Base-by-base conservation (phyloP, 2,888 invertebrate genomes). In the Catocala nupta region DNA sequence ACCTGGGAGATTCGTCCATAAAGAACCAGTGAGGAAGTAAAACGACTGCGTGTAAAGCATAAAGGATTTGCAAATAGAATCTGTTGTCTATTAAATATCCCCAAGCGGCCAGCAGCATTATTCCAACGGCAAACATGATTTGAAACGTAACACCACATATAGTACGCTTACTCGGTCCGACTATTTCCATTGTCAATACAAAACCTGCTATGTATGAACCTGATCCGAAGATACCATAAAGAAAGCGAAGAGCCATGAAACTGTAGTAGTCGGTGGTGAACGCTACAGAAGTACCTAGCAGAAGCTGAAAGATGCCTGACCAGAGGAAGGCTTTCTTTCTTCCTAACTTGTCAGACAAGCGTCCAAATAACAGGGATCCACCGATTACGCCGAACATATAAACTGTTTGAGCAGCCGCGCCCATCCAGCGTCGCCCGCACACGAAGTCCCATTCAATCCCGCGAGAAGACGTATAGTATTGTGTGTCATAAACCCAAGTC, bases 1-100 rank as follows among this genome's bases (percentile, higher is more conserved):
- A 98, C 68, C 98, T 95, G 0, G 98, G 97, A 39, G 98, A 98
- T 89, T 98, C 98, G 78, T 98, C 98, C 95, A 98, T 96, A 36
- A 97, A 81, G 95, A 98, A 96, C 96, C 97, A 97, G 85, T 98
- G 97, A 12, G 96, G 96, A 59, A 98, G 86, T 33, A 98, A 92
- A 0, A 97, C 81, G 3, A 95, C 89, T 55, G 97, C 96, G 82
- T 98, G 98, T 55, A 96, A 86, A 0, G 96, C 98, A 83, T 97
- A 97, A 1, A 97, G 88, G 7, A 97, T 94, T 92, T 98, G 98
- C 49, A 98, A 93, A 82, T 96, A 91, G 85, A 96, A 96, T 68
- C 97, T 94, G 82, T 98, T 96, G 75, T 96, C 95, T 63, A 98
- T 96, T 4, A 97, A 78, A 49, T 96, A 96, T 50, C 97, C 98